Conservation (phyloP, 2,797 vertebrate genomes). For the Pteropus rufus region DNA sequence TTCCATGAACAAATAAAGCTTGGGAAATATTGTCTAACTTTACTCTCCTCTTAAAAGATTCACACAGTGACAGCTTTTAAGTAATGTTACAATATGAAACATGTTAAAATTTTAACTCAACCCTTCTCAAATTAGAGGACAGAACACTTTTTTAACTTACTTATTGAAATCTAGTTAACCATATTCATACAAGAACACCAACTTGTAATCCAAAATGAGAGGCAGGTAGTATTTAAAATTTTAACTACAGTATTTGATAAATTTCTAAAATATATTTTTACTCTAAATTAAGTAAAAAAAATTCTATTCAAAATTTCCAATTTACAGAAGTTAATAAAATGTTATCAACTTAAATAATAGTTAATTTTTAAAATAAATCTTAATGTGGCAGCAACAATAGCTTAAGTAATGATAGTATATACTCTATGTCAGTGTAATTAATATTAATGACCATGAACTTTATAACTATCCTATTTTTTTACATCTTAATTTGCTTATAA, state of each 20-base stretch:
- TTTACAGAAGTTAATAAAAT: slow-evolving; percentile 24
- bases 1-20: not conserved
- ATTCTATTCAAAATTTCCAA: slow-evolving; percentile 27
- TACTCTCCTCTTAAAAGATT: not conserved
- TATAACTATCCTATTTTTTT: not conserved
- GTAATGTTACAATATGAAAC: not conserved
- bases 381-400: not conserved
- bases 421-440: not conserved
- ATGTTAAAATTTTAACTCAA: not conserved
- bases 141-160: not conserved
- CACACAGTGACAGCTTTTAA: not conserved
- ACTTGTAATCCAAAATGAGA: slow-evolving; percentile 40
- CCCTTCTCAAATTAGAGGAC: not conserved
- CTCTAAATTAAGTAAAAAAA: not conserved
- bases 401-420: not conserved
- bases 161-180: not conserved
- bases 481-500: slow-evolving; percentile 17
- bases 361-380: slow-evolving; percentile 27
- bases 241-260: not conserved
- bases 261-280: not conserved
- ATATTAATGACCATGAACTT: not conserved
- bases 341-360: not conserved
- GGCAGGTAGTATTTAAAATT: not conserved
- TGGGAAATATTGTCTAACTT: not conserved
- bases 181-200: not conserved